A percentile compares a stretch with the other conserved stretches of the same genome.
Conservation (phyloP, 1,140 invertebrate genomes). For the Argopecten irradians region DNA sequence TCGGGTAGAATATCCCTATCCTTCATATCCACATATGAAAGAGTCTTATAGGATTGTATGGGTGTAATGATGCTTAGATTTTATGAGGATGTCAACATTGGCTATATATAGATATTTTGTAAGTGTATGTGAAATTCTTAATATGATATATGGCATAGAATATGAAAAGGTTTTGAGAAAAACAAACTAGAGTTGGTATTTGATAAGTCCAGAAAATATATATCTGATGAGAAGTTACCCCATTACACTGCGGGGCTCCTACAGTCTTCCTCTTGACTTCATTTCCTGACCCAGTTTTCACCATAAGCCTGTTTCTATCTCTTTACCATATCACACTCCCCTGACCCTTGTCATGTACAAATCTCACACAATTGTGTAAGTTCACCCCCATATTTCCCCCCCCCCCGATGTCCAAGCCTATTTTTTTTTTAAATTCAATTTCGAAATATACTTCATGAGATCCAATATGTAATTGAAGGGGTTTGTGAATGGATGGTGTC, state of each 20-base stretch:
- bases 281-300: not conserved
- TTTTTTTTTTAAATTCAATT: not conserved
- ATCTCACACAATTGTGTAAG: not conserved
- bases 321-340: not conserved
- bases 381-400: not conserved
- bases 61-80: too few species aligned
- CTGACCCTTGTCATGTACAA: not conserved
- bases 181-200: not conserved
- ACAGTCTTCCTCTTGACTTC: conserved; percentile 15
- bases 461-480: not conserved
- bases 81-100: too few species aligned
- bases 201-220: not conserved
- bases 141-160: not conserved
- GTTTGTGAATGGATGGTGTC: not conserved
- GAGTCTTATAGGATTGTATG: too few species aligned
- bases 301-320: not conserved
- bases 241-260: not conserved
- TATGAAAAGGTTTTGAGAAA: not conserved
- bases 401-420: not conserved
- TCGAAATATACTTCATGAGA: not conserved
- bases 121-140: too few species aligned
- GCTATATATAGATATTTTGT: too few species aligned
- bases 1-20: too few species aligned
- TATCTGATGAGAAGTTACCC: not conserved
- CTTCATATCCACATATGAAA: too few species aligned